Conservation (phyloP, 2,113 vertebrate genomes). For the Catagonus wagneri region DNA sequence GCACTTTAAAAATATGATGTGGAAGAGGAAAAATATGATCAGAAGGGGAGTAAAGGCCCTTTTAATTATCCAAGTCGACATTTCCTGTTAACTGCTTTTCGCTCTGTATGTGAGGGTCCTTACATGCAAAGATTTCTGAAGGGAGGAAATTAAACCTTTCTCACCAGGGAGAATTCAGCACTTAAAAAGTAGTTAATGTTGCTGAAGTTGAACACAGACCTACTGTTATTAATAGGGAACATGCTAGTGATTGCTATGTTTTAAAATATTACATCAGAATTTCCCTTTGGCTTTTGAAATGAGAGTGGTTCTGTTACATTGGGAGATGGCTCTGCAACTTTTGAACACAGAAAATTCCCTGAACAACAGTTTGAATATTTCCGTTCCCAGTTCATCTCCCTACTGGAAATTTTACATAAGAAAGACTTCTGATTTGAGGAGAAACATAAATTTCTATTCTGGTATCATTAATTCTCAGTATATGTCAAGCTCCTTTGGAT, state of each 20-base stretch:
- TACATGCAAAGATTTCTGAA: conserved; percentile 39
- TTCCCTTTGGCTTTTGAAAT: conserved; percentile 8
- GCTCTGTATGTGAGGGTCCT: background rate
- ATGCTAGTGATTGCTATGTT: conserved; percentile 4
- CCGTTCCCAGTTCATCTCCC: background rate
- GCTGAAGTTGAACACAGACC: background rate
- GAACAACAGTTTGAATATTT: conserved; percentile 33
- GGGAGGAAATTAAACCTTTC: conserved; percentile 64
- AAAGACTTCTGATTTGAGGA: background rate
- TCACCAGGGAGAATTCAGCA: conserved; percentile 12
- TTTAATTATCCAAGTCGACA: conserved; percentile 41
- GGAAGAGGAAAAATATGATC: background rate
- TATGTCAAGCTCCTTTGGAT: background rate
- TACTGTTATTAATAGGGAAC: conserved; percentile 35
- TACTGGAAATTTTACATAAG: background rate
- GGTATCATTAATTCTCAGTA: background rate
- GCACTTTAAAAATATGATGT: conserved; percentile 34
- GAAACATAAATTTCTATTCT: background rate
- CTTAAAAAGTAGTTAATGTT: conserved; percentile 44
- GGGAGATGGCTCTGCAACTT: background rate
- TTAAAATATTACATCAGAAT: conserved; percentile 29
- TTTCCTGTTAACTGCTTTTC: conserved; percentile 58
- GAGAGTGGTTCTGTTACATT: background rate
- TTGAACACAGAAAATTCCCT: background rate
- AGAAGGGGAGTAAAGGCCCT: background rate